phyloP scores from a whole-genome alignment of 1,140 invertebrate genomes.

The Gonatopus flavifemur region DNA sequence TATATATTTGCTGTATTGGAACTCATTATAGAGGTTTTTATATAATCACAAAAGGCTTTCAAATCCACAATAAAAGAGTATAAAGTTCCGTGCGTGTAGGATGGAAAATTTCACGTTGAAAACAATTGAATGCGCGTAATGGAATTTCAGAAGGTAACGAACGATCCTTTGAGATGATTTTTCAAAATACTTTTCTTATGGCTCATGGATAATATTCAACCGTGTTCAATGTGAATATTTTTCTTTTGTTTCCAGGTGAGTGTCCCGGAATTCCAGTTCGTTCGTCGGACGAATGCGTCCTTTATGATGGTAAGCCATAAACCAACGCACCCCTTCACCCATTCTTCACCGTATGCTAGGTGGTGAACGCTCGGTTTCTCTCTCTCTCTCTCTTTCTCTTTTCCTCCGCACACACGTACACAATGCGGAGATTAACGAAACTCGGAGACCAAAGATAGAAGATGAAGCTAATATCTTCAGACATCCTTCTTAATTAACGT shows the following conservation, averaged over 20 bases:
- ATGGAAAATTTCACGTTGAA: not conserved
- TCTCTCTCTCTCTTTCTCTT: constrained; percentile 2
- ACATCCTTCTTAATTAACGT: constrained; percentile 40
- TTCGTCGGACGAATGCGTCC: constrained; percentile 30
- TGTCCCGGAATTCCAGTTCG: constrained; percentile 37
- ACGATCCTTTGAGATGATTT: not conserved
- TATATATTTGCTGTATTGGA: too few relatives aligned
- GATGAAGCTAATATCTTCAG: constrained; percentile 26
- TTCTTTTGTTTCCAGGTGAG: constrained; percentile 30
- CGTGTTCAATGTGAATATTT: too few relatives aligned
- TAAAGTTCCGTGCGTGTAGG: not conserved
- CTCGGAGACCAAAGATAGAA: constrained; percentile 2
- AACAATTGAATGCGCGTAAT: not conserved
- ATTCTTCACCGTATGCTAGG: too few relatives aligned
- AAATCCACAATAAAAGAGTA: too few relatives aligned
- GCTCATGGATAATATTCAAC: too few relatives aligned
- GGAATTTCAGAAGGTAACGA: not conserved
- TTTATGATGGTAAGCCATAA: constrained; percentile 36
- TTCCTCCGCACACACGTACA: too few relatives aligned
- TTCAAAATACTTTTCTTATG: not conserved
- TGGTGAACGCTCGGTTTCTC: constrained; percentile 11
- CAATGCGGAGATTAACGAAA: too few relatives aligned
- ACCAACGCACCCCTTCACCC: constrained; percentile 21
- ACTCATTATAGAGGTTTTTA: too few relatives aligned
- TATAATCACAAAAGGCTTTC: too few relatives aligned